Conservation (phyloP, 1,140 invertebrate species). For the Habropoda laboriosa region DNA sequence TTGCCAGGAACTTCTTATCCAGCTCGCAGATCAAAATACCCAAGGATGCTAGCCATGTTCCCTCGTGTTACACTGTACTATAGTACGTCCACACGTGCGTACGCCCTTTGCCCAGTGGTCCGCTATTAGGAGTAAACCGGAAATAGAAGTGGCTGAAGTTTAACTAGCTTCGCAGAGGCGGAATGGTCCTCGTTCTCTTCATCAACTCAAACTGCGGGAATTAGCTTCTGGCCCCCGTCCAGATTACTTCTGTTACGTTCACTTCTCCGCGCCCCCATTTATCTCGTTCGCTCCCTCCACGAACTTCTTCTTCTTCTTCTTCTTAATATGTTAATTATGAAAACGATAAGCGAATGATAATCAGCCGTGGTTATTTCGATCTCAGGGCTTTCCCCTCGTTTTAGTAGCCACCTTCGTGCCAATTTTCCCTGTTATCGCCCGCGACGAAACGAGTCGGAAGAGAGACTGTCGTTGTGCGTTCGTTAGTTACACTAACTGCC, state of each 20-base stretch:
- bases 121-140: constrained; percentile 68
- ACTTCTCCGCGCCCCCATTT: constrained; percentile 40
- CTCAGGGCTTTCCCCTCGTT: neutral
- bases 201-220: constrained; percentile 74
- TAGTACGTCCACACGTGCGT: constrained; percentile 3
- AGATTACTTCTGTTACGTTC: constrained; percentile 70
- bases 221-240: constrained; percentile 74
- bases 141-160: constrained; percentile 74
- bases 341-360: constrained; percentile 52
- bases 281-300: constrained; percentile 40
- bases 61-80: constrained; percentile 7
- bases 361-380: constrained; percentile 29
- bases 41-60: neutral
- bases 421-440: constrained; percentile 26
- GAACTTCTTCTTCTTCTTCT: constrained; percentile 51
- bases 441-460: neutral
- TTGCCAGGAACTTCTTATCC: neutral
- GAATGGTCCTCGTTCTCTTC: constrained; percentile 72
- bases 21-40: constrained; percentile 7
- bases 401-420: neutral
- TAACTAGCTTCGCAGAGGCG: constrained; percentile 69
- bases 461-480: neutral
- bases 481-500: neutral
- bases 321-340: constrained; percentile 56
- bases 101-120: constrained; percentile 20